These are phyloP conservation scores for Sula dactylatra DNA, from an alignment of 2,113 vertebrate genomes.

Conservation along the genomic window DNA sequence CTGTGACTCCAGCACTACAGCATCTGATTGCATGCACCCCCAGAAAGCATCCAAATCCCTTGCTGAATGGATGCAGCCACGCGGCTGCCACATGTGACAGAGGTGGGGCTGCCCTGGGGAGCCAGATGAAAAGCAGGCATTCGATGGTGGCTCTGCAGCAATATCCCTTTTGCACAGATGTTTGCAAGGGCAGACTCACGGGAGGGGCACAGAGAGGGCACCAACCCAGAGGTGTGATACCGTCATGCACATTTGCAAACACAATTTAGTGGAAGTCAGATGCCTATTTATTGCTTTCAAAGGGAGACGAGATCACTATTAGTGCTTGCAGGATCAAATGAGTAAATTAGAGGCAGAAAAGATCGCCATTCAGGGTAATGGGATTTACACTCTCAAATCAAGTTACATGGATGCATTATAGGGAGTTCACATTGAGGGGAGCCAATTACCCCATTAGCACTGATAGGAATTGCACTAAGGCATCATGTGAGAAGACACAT, in stretches of 20 bases:
- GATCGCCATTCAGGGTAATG: constrained; percentile 50
- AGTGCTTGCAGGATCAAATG: constrained; percentile 45
- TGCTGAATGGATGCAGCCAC: fast-evolving
- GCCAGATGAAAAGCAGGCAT: not conserved
- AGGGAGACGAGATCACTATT: constrained; percentile 12
- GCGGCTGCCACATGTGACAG: not conserved
- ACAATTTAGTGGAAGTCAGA: constrained; percentile 7
- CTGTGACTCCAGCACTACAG: not conserved
- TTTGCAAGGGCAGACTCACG: not conserved
- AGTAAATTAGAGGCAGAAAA: constrained; percentile 54
- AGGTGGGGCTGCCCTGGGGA: not conserved
- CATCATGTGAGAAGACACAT: constrained; percentile 26
- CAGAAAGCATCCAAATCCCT: not conserved
- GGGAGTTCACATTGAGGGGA: constrained; percentile 42
- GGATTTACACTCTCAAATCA: constrained; percentile 61
- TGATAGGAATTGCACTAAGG: constrained; percentile 55
- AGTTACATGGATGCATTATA: constrained; percentile 61
- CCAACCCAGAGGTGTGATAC: not conserved
- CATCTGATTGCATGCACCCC: not conserved
- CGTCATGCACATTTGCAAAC: not conserved
- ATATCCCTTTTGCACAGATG: not conserved
- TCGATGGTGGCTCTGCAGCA: not conserved
- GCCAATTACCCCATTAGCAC: constrained; percentile 61
- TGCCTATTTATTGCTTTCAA: constrained; percentile 20
- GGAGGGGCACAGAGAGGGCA: not conserved